Evolutionary conservation across 2,113 vertebrate genomes (phyloP).

Genomic region (Dromas ardeola): DNA sequence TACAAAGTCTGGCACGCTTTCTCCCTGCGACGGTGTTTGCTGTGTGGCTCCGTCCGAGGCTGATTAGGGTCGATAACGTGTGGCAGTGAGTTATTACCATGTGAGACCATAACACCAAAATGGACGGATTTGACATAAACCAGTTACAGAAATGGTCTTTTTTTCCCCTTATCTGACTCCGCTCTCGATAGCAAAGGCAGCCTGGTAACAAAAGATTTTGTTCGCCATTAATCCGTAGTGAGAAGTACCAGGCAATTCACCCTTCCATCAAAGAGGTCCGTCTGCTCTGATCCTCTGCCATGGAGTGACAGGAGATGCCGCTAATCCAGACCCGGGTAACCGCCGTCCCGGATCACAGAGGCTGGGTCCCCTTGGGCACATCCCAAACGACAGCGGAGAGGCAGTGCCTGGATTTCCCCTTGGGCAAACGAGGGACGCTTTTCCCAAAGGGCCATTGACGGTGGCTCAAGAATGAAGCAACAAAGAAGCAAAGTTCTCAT

Average conservation of each 20-base stretch:
- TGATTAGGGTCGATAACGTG: neutral
- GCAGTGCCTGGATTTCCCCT: neutral
- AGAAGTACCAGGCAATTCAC: neutral
- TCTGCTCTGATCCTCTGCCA: neutral
- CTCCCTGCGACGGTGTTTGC: neutral
- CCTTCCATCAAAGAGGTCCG: neutral
- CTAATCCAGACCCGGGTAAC: neutral
- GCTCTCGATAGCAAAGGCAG: neutral
- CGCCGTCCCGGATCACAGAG: neutral
- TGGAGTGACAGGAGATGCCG: neutral
- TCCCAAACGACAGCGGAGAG: neutral
- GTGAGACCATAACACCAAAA: neutral
- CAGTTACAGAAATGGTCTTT: neutral
- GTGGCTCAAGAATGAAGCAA: neutral
- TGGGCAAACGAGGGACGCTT: neutral
- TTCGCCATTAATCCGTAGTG: neutral
- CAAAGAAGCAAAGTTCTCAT: neutral
- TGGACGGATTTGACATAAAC: neutral
- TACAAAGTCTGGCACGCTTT: neutral
- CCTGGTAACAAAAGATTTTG: neutral
- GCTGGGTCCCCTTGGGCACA: neutral
- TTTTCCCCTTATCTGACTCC: neutral
- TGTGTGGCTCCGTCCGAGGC: neutral
- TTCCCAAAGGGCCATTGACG: accelerated
- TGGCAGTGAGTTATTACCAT: neutral